Conservation (phyloP, 2,888 invertebrate genomes). For the Cataglyphis rosenhaueri region DNA sequence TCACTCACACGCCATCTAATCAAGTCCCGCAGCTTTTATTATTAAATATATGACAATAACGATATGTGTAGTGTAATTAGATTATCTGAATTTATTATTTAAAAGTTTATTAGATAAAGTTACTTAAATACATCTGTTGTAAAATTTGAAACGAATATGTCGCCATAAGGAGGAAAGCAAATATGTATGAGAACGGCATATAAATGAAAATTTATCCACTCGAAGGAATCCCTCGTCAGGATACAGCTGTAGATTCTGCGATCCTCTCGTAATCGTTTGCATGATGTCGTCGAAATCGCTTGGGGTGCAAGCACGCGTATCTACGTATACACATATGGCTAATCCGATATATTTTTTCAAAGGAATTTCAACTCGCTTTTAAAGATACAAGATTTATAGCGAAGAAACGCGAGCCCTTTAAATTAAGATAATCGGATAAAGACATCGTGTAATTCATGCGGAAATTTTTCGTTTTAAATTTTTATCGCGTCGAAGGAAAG, state of each 20-base stretch:
- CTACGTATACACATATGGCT: not conserved
- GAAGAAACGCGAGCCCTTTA: not conserved
- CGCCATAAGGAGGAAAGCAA: not conserved
- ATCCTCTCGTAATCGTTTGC: conserved; percentile 28
- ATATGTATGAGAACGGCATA: conserved; percentile 39
- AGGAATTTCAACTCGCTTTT: conserved; percentile 13
- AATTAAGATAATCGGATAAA: conserved; percentile 18
- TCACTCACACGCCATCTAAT: too few relatives aligned
- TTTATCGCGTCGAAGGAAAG: not conserved
- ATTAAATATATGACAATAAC: not conserved
- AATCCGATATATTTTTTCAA: conserved; percentile 8
- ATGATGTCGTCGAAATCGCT: not conserved
- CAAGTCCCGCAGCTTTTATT: not conserved
- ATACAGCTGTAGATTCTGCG: not conserved
- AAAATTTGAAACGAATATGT: not conserved
- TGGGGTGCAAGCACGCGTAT: not conserved
- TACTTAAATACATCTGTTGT: not conserved
- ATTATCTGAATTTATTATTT: not conserved
- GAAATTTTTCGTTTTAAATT: conserved; percentile 29
- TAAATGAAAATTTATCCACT: conserved; percentile 56
- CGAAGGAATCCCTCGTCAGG: conserved; percentile 5
- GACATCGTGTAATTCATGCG: not conserved
- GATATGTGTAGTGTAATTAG: not conserved
- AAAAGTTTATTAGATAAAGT: not conserved
- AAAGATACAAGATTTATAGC: conserved; percentile 29